Percentiles rank a stretch among this genome's conserved stretches.
phyloP scores from a whole-genome alignment of 1,140 invertebrate genomes.

The Halictus rubicundus region DNA sequence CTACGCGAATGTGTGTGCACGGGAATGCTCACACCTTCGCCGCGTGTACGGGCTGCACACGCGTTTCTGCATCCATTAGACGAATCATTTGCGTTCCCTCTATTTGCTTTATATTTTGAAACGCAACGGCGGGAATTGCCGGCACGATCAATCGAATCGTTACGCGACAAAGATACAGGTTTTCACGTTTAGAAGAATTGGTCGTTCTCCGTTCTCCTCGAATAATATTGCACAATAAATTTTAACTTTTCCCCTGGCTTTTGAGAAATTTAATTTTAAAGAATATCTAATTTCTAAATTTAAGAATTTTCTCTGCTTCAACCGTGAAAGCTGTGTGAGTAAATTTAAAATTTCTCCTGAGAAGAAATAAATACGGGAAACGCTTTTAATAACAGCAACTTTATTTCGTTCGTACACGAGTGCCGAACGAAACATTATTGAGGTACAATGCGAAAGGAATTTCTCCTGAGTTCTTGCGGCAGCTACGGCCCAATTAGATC shows the following conservation, averaged over 20 bases:
- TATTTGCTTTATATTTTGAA: neutral
- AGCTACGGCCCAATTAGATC: slow-evolving; percentile 1
- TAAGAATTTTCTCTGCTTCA: too few relatives aligned
- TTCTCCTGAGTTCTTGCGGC: neutral
- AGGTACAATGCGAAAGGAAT: neutral
- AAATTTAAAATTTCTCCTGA: too few relatives aligned
- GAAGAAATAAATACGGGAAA: too few relatives aligned
- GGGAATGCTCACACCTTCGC: neutral
- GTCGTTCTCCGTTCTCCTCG: too few relatives aligned
- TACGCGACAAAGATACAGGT: too few relatives aligned
- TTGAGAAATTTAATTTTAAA: too few relatives aligned
- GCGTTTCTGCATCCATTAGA: slow-evolving; percentile 11
- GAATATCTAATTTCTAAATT: too few relatives aligned
- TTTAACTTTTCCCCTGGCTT: too few relatives aligned
- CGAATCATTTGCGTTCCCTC: neutral
- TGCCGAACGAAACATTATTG: neutral
- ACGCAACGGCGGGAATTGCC: slow-evolving; percentile 1
- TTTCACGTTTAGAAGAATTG: too few relatives aligned
- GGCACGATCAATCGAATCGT: neutral
- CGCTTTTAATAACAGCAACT: too few relatives aligned
- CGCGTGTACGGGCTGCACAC: neutral
- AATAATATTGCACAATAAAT: too few relatives aligned
- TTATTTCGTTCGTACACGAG: neutral
- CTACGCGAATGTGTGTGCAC: neutral
- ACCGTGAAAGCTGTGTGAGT: too few relatives aligned